Percentiles rank a stretch among this genome's conserved stretches.
Evolutionary conservation across 2,113 vertebrate genomes (phyloP).

Genomic region (Buteo buteo): DNA sequence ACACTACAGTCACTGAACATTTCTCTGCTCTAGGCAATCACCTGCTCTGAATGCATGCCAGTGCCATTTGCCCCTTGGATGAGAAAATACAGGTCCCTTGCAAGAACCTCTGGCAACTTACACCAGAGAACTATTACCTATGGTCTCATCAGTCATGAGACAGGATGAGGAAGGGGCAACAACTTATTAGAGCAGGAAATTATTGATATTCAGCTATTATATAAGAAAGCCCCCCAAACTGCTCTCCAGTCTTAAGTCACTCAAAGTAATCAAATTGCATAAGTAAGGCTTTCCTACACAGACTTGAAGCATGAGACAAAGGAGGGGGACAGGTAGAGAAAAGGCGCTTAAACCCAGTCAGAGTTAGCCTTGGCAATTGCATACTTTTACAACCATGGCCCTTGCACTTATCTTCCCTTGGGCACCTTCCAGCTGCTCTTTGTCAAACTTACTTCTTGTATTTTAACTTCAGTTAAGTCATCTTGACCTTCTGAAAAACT

Average conservation of each 20-base stretch:
- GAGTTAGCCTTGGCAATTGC: background rate
- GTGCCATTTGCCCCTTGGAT: background rate
- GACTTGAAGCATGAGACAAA: background rate
- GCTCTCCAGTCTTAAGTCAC: background rate
- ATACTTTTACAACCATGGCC: background rate
- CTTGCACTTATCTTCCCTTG: background rate
- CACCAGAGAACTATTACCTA: background rate
- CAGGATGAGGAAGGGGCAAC: background rate
- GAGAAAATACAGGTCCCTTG: background rate
- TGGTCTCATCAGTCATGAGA: background rate
- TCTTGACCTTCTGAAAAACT: background rate
- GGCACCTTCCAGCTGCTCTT: background rate
- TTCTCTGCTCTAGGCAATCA: background rate
- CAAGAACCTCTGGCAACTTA: background rate
- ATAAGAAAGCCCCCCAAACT: background rate
- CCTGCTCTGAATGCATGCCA: background rate
- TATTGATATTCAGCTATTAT: background rate
- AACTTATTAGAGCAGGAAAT: background rate
- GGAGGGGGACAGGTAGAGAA: background rate
- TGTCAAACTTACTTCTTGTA: background rate
- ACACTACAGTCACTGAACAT: fast-evolving
- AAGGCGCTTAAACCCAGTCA: background rate
- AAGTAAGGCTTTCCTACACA: background rate
- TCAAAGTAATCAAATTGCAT: background rate
- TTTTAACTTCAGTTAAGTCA: background rate